Percentiles rank a stretch among this genome's conserved stretches.
Conservation (phyloP, 2,797 vertebrate species). For the Molossus molossus region DNA sequence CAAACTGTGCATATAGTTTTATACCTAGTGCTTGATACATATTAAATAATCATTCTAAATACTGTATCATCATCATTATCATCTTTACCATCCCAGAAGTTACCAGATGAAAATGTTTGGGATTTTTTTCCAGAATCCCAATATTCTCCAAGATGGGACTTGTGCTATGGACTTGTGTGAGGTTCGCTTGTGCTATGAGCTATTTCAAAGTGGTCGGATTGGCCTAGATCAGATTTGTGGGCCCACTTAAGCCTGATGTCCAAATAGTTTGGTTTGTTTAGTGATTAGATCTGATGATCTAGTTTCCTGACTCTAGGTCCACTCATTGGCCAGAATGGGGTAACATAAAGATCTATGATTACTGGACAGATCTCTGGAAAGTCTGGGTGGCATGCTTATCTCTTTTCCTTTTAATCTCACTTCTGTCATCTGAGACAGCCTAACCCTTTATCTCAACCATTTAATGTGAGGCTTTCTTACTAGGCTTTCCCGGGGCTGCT, state of each 20-base stretch:
- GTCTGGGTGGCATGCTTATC: neutral
- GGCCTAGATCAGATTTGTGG: neutral
- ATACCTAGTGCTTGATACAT: neutral
- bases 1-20: neutral
- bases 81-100: neutral
- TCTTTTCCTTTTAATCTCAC: conserved; percentile 7
- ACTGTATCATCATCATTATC: neutral
- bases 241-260: neutral
- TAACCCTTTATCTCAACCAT: neutral
- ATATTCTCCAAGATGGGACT: neutral
- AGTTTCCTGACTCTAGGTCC: neutral
- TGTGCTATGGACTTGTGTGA: neutral
- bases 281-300: neutral
- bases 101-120: conserved; percentile 7
- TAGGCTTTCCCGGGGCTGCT: neutral
- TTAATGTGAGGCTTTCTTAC: conserved; percentile 9
- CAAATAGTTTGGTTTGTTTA: conserved; percentile 26
- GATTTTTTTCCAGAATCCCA: neutral
- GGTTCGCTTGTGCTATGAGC: neutral
- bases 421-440: neutral
- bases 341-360: neutral
- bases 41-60: neutral
- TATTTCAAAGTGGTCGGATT: neutral
- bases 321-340: neutral
- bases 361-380: neutral